Evolutionary conservation across 2,113 vertebrate species (phyloP).

Genomic region (Poeciliopsis occidentalis): DNA sequence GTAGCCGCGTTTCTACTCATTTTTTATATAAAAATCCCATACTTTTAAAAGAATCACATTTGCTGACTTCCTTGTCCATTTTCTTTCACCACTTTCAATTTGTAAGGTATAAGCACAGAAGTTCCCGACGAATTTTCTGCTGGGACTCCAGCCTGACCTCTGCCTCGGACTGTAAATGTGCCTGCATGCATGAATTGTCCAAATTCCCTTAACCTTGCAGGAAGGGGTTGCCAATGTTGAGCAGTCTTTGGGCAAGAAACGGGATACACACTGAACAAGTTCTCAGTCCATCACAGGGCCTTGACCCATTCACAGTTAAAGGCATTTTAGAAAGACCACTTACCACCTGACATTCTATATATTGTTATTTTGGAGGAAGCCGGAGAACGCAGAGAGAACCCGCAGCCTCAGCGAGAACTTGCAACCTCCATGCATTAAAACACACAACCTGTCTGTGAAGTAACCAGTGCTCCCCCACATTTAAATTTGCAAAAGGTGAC

Average conservation of each 20-base stretch:
- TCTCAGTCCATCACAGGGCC: no score
- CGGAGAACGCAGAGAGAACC: no score
- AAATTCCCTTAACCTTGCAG: neutral
- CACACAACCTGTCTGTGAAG: no score
- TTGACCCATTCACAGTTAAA: no score
- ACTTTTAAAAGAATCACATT: neutral
- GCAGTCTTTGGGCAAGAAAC: neutral
- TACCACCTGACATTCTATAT: no score
- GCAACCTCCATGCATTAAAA: no score
- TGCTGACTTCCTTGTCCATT: neutral
- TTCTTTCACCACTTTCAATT: neutral
- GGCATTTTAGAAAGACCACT: no score
- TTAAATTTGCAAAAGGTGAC: no score
- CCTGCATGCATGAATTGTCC: neutral
- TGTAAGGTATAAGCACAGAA: neutral
- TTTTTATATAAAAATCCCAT: neutral
- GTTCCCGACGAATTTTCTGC: neutral
- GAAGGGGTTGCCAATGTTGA: neutral
- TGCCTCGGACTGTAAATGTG: neutral
- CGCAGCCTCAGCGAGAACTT: no score
- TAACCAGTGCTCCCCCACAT: no score
- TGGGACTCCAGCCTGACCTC: neutral
- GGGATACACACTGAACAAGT: neutral
- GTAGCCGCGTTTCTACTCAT: neutral
- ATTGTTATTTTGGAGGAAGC: no score